These are phyloP conservation scores for Bursaphelenchus okinawaensis DNA, from an alignment of 2,888 invertebrate genomes.

Conservation along the genomic window DNA sequence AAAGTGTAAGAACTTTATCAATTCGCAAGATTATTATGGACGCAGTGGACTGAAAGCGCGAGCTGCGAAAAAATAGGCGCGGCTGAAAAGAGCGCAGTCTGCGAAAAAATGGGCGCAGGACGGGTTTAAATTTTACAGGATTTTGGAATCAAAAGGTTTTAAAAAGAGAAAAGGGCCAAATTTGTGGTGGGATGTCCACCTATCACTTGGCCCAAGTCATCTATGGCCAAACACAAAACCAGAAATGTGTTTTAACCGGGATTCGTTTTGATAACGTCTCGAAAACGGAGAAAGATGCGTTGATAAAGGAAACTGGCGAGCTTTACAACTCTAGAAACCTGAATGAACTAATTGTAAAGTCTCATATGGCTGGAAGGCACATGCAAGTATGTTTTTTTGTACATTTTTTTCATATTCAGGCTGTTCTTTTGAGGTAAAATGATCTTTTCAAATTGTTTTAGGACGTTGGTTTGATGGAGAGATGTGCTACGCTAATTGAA, in stretches of 20 bases:
- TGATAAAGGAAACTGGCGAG: constrained; percentile 65
- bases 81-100: neutral
- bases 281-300: constrained; percentile 47
- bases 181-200: neutral
- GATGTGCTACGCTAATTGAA: constrained; percentile 79
- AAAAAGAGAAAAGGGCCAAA: too few species aligned
- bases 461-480: constrained; percentile 74
- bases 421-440: neutral
- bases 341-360: constrained; percentile 64
- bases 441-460: constrained; percentile 26
- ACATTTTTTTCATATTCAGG: neutral
- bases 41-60: neutral
- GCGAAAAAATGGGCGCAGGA: neutral
- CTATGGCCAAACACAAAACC: constrained; percentile 3
- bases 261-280: constrained; percentile 50
- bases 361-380: constrained; percentile 47
- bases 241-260: neutral
- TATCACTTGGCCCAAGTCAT: constrained; percentile 1
- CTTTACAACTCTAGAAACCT: constrained; percentile 80
- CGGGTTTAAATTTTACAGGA: neutral
- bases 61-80: neutral
- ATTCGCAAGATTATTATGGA: too few species aligned
- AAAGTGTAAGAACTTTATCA: neutral
- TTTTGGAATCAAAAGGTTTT: too few species aligned
- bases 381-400: constrained; percentile 34